Evolutionary conservation across 2,113 vertebrate species (phyloP).

Genomic region (Forbesichthys papilliferus): DNA sequence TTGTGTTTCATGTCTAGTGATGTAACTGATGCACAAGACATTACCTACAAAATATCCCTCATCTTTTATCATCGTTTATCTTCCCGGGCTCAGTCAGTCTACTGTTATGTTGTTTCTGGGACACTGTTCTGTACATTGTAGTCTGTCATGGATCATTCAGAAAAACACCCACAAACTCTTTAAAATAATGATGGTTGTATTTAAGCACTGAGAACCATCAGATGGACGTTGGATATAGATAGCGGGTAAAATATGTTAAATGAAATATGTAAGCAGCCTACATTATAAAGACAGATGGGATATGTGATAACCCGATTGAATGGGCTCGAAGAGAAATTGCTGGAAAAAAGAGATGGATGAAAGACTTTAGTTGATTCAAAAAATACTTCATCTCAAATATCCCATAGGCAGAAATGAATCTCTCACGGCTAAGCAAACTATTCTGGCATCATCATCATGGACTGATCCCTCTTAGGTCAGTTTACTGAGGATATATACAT

Average conservation of each 20-base stretch:
- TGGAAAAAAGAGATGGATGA: constrained; percentile 38
- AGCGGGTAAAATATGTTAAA: neutral
- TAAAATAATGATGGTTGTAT: neutral
- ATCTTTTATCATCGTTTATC: too few relatives aligned
- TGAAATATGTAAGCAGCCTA: constrained; percentile 31
- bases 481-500: neutral
- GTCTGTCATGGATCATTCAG: too few relatives aligned
- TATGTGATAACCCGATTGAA: constrained; percentile 15
- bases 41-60: too few relatives aligned
- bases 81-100: too few relatives aligned
- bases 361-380: constrained; percentile 19
- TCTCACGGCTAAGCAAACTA: constrained; percentile 14
- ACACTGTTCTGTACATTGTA: too few relatives aligned
- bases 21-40: too few relatives aligned
- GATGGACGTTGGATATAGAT: neutral
- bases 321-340: constrained; percentile 2
- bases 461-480: neutral
- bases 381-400: constrained; percentile 3
- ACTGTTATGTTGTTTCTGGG: too few relatives aligned
- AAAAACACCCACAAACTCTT: neutral
- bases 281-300: constrained; percentile 15
- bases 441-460: constrained; percentile 4
- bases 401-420: constrained; percentile 34
- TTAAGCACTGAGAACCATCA: neutral
- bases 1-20: too few relatives aligned